Base-by-base conservation (phyloP, 2,888 invertebrate genomes). In the Salpingus planirostris region DNA sequence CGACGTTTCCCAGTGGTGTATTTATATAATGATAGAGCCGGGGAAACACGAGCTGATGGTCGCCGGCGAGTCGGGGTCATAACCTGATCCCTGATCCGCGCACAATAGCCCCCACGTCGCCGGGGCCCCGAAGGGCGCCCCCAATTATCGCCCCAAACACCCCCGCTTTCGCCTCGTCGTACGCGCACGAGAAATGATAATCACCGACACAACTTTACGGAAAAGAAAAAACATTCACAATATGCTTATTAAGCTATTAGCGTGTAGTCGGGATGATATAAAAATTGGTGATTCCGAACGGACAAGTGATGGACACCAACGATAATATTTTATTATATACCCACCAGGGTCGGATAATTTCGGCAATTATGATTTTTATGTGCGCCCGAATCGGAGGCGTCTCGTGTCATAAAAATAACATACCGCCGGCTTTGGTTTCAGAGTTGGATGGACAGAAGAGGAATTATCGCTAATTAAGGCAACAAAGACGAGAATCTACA, bases 11-110 rank as follows among this genome's bases (percentile, higher is more conserved):
- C 62, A 59, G 47, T 57, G 62, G 62, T 62, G 62, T 62, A 63
- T 62, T 63, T 63, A 63, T 62, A 60, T 62, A 62, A 62, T 62
- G 62, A 63, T 61, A 57, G 57, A 59, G 55, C 50, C 50, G 52
- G 47, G 53, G 53, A 53, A 50, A 54, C 51, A 52, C 50, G 56
- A 54, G 49, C 47, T 34, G 8, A 8, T 8, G 8, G 45, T 40
- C 45, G 47, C 40, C 48, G 43, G 46, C 45, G 49, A 46, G 44
- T 43, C 41, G 45, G 59, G 62, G 61, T 61, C 60, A 60, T 59
- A 61, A 60, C 60, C 58, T 60, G 60, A 58, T 58, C 60, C 58
- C 49, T 55, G 54, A 52, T 52, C 51, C 48, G 42, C 45, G 40
- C 35, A 48, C 50, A 49, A 49, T 52, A 46, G 51, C 40, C 32